These are phyloP conservation scores for Dryadula phaetusa DNA, from an alignment of 2,888 invertebrate species.

Conservation along the genomic window DNA sequence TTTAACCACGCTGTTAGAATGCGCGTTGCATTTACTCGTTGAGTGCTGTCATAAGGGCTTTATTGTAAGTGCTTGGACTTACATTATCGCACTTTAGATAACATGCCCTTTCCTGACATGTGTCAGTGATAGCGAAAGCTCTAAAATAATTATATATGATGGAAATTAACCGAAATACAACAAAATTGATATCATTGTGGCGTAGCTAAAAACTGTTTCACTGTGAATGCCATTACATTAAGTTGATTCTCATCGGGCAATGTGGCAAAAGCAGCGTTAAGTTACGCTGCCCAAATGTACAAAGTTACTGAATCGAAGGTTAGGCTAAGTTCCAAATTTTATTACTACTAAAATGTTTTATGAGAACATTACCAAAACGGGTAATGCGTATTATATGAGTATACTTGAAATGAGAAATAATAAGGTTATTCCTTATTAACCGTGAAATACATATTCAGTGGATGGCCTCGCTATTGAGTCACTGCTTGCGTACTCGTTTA, in stretches of 20 bases:
- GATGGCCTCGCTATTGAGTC: conserved; percentile 30
- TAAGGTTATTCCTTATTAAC: conserved; percentile 40
- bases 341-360: conserved; percentile 27
- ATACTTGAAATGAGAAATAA: conserved; percentile 39
- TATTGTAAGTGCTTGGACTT: conserved; percentile 52
- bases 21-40: conserved; percentile 4
- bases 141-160: conserved; percentile 42
- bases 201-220: background rate
- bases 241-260: too few relatives aligned
- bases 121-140: conserved; percentile 50
- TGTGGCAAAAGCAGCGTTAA: background rate
- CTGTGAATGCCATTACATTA: too few relatives aligned
- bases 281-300: background rate
- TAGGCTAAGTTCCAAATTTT: background rate
- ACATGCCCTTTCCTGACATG: conserved; percentile 44
- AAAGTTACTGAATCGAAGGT: background rate
- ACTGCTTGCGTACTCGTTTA: conserved; percentile 12
- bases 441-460: conserved; percentile 35
- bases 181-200: background rate
- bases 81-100: conserved; percentile 57
- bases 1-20: conserved; percentile 22
- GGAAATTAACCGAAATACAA: conserved; percentile 39
- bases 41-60: conserved; percentile 36
- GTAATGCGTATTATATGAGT: conserved; percentile 26
- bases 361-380: conserved; percentile 38